Evolutionary conservation across 2,888 invertebrate genomes (phyloP).

Genomic region (Endotricha flammealis): DNA sequence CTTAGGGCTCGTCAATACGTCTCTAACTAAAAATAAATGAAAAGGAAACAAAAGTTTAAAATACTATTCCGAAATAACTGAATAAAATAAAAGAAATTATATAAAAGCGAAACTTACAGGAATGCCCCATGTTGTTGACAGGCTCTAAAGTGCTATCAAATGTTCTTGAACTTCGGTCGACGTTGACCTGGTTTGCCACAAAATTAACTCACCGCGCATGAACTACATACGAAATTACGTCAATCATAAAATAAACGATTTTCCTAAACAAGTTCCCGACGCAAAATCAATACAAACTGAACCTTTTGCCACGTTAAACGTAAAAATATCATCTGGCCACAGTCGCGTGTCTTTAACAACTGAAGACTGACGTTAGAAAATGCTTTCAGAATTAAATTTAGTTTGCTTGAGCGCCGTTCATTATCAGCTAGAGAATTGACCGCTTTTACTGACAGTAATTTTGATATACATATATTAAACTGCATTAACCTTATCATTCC

Average conservation of each 20-base stretch:
- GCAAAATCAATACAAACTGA: constrained; percentile 56
- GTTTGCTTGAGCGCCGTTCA: constrained; percentile 46
- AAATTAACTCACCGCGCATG: constrained; percentile 29
- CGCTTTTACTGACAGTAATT: constrained; percentile 5
- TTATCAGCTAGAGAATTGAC: constrained; percentile 25
- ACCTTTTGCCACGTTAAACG: constrained; percentile 38
- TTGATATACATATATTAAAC: not conserved
- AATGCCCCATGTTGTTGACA: constrained; percentile 47
- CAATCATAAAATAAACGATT: constrained; percentile 28
- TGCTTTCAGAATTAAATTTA: constrained; percentile 63
- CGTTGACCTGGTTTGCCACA: constrained; percentile 30
- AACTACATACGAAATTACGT: constrained; percentile 43
- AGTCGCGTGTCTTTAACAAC: constrained; percentile 64
- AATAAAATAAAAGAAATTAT: constrained; percentile 5
- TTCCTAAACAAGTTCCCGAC: constrained; percentile 33
- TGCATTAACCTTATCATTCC: constrained; percentile 8
- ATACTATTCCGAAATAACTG: not conserved
- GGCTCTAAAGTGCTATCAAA: constrained; percentile 15
- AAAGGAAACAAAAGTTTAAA: constrained; percentile 9
- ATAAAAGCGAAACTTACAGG: constrained; percentile 46
- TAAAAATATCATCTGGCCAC: constrained; percentile 56
- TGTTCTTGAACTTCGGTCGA: constrained; percentile 34
- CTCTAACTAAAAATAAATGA: constrained; percentile 46
- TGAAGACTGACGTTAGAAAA: constrained; percentile 60
- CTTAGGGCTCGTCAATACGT: constrained; percentile 49